These are phyloP conservation scores for Crocodylus rhombifer DNA, from an alignment of 2,797 vertebrate genomes.

Conservation along the genomic window DNA sequence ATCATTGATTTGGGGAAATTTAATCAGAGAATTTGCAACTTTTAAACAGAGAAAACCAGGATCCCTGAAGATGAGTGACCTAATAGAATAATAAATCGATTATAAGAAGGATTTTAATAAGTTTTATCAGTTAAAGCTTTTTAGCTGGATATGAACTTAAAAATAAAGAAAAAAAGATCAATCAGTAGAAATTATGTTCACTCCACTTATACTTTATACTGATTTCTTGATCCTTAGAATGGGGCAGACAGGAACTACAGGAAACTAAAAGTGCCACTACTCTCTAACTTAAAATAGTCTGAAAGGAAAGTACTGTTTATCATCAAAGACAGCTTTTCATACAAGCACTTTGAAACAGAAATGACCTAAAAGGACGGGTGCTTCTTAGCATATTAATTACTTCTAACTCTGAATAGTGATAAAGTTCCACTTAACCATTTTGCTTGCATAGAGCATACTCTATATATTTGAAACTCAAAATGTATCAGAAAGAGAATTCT, in stretches of 20 bases:
- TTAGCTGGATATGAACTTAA: conserved; percentile 8
- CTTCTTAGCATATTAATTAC: conserved; percentile 63
- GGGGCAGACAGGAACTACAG: neutral
- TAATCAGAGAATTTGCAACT: too few relatives aligned
- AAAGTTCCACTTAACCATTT: conserved; percentile 26
- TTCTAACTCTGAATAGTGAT: conserved; percentile 14
- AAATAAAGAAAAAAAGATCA: neutral
- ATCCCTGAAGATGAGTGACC: neutral
- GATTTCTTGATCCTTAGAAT: conserved; percentile 23
- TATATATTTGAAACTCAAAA: neutral
- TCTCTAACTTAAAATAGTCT: conserved; percentile 27
- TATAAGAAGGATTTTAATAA: neutral
- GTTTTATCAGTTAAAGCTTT: conserved; percentile 11
- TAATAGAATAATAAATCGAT: neutral
- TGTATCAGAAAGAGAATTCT: conserved; percentile 45
- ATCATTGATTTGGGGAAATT: too few relatives aligned
- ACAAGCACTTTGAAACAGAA: conserved; percentile 56
- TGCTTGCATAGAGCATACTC: conserved; percentile 29
- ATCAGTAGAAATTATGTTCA: conserved; percentile 20
- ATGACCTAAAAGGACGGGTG: conserved; percentile 44
- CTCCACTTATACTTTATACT: conserved; percentile 21
- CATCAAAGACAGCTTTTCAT: conserved; percentile 51
- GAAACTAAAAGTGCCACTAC: conserved; percentile 6
- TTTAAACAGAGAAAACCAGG: too few relatives aligned
- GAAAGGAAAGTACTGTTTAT: conserved; percentile 39